Evolutionary conservation across 2,888 invertebrate species (phyloP).

Genomic region (Homarus gammarus): DNA sequence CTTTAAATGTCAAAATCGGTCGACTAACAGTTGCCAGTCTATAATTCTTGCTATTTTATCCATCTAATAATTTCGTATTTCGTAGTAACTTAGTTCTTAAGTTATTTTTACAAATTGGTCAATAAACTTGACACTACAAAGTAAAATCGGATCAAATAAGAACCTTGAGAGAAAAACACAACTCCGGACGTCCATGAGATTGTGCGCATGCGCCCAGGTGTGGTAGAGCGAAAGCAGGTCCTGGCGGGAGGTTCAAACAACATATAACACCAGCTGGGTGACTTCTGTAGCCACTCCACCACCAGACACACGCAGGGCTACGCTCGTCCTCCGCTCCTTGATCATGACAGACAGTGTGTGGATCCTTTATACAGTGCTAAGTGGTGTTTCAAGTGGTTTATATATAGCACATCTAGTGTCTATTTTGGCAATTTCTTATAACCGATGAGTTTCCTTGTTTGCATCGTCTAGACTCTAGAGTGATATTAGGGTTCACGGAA

Average conservation of each 20-base stretch:
- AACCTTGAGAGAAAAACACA: not conserved
- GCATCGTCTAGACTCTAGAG: no score
- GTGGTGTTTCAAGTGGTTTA: not conserved
- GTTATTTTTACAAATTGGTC: no score
- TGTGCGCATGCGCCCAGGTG: constrained; percentile 48
- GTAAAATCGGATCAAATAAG: no score
- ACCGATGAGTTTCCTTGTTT: not conserved
- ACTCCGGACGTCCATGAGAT: not conserved
- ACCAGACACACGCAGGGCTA: not conserved
- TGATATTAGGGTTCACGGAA: not conserved
- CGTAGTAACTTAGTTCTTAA: not conserved
- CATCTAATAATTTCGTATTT: not conserved
- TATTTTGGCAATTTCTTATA: not conserved
- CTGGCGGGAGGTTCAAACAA: constrained; percentile 44
- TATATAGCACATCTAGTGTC: not conserved
- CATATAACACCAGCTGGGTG: constrained; percentile 33
- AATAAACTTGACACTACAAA: no score
- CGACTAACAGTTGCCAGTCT: not conserved
- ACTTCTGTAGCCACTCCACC: constrained; percentile 20
- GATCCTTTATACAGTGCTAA: not conserved
- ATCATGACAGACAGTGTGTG: constrained; percentile 23
- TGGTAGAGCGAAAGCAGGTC: not conserved
- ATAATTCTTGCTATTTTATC: not conserved
- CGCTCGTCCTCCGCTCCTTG: constrained; percentile 7
- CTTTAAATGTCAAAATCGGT: not conserved